These are phyloP conservation scores for Onychorhynchus coronatus DNA, from an alignment of 2,113 vertebrate species.

Conservation along the genomic window DNA sequence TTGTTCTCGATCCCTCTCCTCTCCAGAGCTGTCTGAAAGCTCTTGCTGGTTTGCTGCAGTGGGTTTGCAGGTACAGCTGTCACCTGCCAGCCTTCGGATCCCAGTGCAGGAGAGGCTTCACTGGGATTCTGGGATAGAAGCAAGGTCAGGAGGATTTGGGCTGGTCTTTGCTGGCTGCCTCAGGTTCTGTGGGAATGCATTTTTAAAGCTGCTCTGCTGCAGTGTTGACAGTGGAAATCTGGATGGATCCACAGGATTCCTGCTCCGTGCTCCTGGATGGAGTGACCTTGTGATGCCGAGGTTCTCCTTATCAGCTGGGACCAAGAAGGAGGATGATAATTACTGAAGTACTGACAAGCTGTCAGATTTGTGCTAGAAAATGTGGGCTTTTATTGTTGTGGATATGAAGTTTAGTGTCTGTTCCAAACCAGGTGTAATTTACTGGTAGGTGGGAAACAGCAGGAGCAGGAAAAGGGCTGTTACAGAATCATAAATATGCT, in stretches of 20 bases:
- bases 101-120: neutral
- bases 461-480: neutral
- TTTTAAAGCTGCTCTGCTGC: neutral
- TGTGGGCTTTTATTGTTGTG: neutral
- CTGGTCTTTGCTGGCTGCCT: neutral
- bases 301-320: neutral
- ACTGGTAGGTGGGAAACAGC: neutral
- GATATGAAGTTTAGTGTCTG: neutral
- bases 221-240: neutral
- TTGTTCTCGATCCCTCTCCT: neutral
- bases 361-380: neutral
- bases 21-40: neutral
- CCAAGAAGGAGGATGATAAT: neutral
- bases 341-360: neutral
- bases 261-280: neutral
- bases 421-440: neutral
- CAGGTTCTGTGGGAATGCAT: neutral
- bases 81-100: rapidly evolving
- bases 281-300: neutral
- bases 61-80: neutral
- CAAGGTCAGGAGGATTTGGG: neutral
- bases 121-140: neutral
- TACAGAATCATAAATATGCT: neutral
- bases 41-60: neutral
- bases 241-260: neutral